Conservation (phyloP, 2,113 vertebrate species). For the Gymnarchus niloticus region DNA sequence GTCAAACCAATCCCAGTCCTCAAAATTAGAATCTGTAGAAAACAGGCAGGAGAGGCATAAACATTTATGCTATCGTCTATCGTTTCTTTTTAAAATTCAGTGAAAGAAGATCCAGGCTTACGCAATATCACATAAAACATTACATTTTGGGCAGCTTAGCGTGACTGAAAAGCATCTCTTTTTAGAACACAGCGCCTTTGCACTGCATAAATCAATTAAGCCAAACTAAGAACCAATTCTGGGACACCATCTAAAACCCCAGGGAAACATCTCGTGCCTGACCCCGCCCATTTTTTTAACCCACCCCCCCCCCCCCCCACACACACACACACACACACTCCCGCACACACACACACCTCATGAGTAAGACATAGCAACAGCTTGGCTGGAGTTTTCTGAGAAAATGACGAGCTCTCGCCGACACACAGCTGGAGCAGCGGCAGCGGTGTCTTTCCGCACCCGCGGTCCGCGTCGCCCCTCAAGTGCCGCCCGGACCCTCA, state of each 20-base stretch:
- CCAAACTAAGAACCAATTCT: conserved; percentile 18
- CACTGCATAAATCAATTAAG: conserved; percentile 7
- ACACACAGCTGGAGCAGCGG: neutral
- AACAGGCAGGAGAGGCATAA: neutral
- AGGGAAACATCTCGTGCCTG: neutral
- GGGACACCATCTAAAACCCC: neutral
- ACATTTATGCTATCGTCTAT: neutral
- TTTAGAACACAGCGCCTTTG: neutral
- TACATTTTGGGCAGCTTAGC: neutral
- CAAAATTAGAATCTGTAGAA: neutral
- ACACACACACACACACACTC: neutral
- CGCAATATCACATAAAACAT: neutral
- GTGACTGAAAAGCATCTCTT: neutral
- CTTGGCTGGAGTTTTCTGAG: neutral
- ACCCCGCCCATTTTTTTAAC: neutral
- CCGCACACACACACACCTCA: conserved; percentile 12
- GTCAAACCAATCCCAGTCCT: conserved; percentile 13
- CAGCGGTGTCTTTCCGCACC: neutral
- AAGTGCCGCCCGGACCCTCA: conserved; percentile 48
- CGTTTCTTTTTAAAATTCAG: neutral
- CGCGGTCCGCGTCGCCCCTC: neutral
- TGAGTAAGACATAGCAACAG: conserved; percentile 9
- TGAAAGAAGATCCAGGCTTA: neutral
- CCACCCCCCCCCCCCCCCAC: neutral
- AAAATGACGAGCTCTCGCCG: neutral